Percentiles rank a stretch among this genome's conserved stretches.
These are phyloP conservation scores for Labia minor DNA, from an alignment of 2,888 invertebrate species.

Conservation along the genomic window DNA sequence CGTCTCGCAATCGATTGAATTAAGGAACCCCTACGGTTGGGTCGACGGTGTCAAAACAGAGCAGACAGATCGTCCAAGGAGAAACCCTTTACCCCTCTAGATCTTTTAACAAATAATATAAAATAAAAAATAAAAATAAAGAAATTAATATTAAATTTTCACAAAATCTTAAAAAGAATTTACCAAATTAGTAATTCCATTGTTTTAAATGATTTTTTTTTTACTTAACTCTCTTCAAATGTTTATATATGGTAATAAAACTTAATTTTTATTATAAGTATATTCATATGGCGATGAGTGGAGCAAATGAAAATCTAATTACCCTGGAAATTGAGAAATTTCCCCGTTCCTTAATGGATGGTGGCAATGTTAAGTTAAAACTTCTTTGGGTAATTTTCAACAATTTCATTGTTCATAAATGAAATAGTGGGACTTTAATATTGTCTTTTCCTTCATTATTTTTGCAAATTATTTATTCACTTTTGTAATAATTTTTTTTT, in stretches of 20 bases:
- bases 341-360: background rate
- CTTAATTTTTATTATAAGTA: background rate
- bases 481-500: background rate
- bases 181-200: background rate
- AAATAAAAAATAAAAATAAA: background rate
- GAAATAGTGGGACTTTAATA: conserved; percentile 13
- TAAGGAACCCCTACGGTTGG: background rate
- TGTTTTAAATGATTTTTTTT: background rate
- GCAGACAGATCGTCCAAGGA: background rate
- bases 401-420: conserved; percentile 13
- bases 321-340: background rate
- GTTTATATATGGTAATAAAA: background rate
- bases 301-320: conserved; percentile 8
- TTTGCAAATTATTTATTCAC: background rate
- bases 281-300: background rate
- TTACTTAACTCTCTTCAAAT: background rate
- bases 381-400: background rate
- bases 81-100: no score
- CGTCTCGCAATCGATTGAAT: background rate
- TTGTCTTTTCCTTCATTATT: background rate
- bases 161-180: background rate
- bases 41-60: background rate
- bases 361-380: background rate
- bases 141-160: no score
- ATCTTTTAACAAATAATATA: no score